phyloP scores from a whole-genome alignment of 2,888 invertebrate species.

The Pseudococcus longispinus region DNA sequence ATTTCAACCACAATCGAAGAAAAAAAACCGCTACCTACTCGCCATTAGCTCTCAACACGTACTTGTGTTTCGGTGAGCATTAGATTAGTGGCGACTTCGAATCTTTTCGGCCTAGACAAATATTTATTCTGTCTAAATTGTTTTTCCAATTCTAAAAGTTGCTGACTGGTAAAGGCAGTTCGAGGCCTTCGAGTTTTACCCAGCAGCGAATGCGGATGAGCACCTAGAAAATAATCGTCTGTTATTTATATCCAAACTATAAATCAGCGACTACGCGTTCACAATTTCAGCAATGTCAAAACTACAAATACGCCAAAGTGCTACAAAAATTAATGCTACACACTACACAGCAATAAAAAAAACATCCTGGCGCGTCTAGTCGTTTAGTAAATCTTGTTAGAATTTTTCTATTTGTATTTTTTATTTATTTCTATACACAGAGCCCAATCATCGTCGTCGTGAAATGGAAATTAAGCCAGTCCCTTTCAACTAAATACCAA shows the following conservation, averaged over 20 bases:
- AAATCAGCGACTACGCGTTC: neutral
- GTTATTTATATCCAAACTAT: neutral
- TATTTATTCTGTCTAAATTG: slow-evolving; percentile 99
- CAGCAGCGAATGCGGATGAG: slow-evolving; percentile 72
- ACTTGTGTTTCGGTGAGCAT: slow-evolving; percentile 99
- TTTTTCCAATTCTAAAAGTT: slow-evolving; percentile 94
- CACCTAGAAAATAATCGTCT: slow-evolving; percentile 58
- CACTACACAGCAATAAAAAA: neutral
- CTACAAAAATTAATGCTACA: neutral
- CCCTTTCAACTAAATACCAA: slow-evolving; percentile 54
- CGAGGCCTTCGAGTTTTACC: slow-evolving; percentile 91
- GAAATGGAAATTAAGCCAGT: slow-evolving; percentile 8
- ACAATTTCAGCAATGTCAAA: neutral
- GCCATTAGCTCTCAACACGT: slow-evolving; percentile 60
- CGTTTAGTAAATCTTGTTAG: neutral
- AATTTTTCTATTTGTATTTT: slow-evolving; percentile 11
- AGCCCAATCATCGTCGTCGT: neutral
- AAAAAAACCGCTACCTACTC: neutral
- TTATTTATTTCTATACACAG: neutral
- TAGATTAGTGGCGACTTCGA: slow-evolving; percentile 96
- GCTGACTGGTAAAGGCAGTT: slow-evolving; percentile 98
- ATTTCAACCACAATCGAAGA: neutral
- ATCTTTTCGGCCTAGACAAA: slow-evolving; percentile 95
- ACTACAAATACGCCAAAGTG: neutral
- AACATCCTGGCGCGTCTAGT: neutral